Base-by-base conservation (phyloP, 2,888 invertebrate genomes). In the Anthophora plumipes region DNA sequence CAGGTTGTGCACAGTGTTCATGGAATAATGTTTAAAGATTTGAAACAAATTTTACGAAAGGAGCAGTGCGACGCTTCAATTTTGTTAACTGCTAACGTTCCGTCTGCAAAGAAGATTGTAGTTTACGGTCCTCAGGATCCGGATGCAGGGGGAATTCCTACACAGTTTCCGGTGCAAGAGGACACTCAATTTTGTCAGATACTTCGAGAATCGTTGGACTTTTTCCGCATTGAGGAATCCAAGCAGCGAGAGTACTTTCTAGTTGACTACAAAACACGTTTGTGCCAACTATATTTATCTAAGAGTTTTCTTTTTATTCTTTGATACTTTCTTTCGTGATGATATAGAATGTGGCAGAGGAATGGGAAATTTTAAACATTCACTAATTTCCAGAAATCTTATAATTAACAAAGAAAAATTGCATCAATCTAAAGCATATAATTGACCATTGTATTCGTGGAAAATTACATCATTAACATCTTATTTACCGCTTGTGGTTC, bases 51-150 rank as follows among this genome's bases (percentile, higher is more conserved):
- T 85, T 94, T 99, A 83, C 95, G 99, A 70, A 99, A 99, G 92
- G 99, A 99, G 92, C 99, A 99, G 92, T 99, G 99, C 92, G 99
- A 99, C 94, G 99, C 99, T 0, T 98, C 99, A 0, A 97, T 99
- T 90, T 94, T 99, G 83, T 95, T 99, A 1, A 99, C 99, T 0
- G 99, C 99, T 6, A 99, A 99, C 94, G 99, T 99, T 20, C 99
- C 99, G 0, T 99, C 99, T 0, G 99, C 99, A 0, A 99, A 99
- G 94, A 99, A 99, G 94, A 98, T 99, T 84, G 97, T 99, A 75
- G 98, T 99, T 1, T 99, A 99, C 93, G 99, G 99, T 1, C 97
- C 98, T 67, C 96, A 96, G 94, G 97, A 97, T 90, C 96, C 97
- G 82, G 98, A 98, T 89, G 97, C 97, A 86, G 98, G 98, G 66